Percentiles rank a stretch among this genome's conserved stretches.
These are phyloP conservation scores for Andrena flavipes DNA, from an alignment of 2,888 invertebrate genomes.

Conservation along the genomic window DNA sequence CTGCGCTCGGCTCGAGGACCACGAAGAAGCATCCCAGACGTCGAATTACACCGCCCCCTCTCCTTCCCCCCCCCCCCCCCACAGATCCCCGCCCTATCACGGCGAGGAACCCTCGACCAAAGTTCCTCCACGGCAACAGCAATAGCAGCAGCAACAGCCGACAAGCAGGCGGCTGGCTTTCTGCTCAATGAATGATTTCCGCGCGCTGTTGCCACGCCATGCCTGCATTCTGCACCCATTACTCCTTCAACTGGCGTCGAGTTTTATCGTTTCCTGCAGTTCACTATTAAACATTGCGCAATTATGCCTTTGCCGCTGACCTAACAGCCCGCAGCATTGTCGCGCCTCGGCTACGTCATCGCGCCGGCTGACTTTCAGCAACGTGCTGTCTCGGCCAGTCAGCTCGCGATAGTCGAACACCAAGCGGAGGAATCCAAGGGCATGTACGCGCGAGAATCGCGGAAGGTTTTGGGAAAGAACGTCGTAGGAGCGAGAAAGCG, in stretches of 20 bases:
- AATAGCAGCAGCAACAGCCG: constrained; percentile 38
- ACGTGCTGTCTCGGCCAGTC: not conserved
- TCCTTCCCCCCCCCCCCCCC: not conserved
- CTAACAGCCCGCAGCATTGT: constrained; percentile 35
- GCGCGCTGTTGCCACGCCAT: constrained; percentile 83
- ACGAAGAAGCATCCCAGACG: constrained; percentile 62
- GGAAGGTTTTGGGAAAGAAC: too few species aligned
- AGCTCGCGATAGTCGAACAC: too few species aligned
- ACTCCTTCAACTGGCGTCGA: constrained; percentile 52
- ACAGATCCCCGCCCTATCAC: not conserved
- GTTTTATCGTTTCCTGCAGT: constrained; percentile 67
- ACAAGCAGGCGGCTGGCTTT: constrained; percentile 64
- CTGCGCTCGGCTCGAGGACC: constrained; percentile 19
- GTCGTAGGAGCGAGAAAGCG: too few species aligned
- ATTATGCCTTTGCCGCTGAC: constrained; percentile 54
- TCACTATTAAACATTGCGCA: constrained; percentile 64
- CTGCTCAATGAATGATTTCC: constrained; percentile 84
- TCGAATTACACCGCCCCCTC: constrained; percentile 53
- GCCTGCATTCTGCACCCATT: constrained; percentile 72
- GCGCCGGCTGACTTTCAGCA: constrained; percentile 8
- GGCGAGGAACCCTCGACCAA: constrained; percentile 36
- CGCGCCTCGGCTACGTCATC: constrained; percentile 46
- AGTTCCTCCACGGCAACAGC: constrained; percentile 48
- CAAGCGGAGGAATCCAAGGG: too few species aligned
- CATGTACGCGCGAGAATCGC: too few species aligned